phyloP scores from a whole-genome alignment of 2,797 vertebrate genomes.

The Pipistrellus nathusii region DNA sequence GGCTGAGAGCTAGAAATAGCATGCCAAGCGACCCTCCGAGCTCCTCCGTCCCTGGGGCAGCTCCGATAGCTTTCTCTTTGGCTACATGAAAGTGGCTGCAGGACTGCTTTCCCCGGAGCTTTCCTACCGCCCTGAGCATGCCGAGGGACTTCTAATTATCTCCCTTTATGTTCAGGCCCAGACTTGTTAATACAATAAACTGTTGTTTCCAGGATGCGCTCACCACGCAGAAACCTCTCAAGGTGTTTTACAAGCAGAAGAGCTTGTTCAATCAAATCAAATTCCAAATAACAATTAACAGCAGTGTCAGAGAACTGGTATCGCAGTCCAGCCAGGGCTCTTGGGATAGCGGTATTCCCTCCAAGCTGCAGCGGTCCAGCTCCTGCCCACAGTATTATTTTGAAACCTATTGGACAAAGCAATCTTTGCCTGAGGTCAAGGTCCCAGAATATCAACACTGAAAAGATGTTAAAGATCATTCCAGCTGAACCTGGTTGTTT shows the following conservation, averaged over 20 bases:
- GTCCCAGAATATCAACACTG: neutral
- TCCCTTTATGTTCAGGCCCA: constrained; percentile 78
- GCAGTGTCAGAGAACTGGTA: constrained; percentile 44
- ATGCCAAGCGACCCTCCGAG: constrained; percentile 42
- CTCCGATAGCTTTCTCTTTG: constrained; percentile 62
- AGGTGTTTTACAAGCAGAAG: constrained; percentile 83
- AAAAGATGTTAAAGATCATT: neutral
- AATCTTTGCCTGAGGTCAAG: neutral
- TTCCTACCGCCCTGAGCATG: neutral
- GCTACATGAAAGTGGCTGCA: constrained; percentile 73
- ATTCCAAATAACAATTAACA: constrained; percentile 81
- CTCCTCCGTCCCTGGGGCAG: constrained; percentile 53
- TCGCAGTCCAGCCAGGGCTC: neutral
- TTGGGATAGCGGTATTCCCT: neutral
- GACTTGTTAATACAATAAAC: constrained; percentile 81
- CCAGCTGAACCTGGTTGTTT: neutral
- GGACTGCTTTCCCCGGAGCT: constrained; percentile 69
- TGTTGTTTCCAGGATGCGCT: constrained; percentile 82
- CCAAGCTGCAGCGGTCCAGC: neutral
- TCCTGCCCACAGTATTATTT: neutral
- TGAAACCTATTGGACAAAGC: neutral
- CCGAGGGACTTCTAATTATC: constrained; percentile 82
- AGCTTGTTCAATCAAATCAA: constrained; percentile 85
- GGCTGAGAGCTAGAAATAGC: constrained; percentile 68
- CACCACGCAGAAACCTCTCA: constrained; percentile 77